A percentile compares a stretch with the other conserved stretches of the same genome.
Conservation (phyloP, 2,888 invertebrate species). For the Ephialtes manifestator region DNA sequence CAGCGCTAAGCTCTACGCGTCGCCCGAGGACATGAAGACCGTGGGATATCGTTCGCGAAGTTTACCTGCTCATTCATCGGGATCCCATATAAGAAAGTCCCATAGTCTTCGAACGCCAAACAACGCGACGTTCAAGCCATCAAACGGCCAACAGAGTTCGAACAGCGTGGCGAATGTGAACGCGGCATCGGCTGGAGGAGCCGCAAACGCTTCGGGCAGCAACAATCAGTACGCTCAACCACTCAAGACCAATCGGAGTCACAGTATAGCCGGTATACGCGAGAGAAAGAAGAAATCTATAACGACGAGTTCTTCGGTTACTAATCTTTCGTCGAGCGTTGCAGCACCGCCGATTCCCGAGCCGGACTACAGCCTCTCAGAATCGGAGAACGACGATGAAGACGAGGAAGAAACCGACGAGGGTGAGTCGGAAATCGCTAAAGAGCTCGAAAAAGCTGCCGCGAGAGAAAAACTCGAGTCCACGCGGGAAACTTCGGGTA, state of each 20-base stretch:
- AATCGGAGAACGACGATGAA: slow-evolving; percentile 92
- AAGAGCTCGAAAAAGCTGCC: slow-evolving; percentile 87
- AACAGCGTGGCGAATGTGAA: slow-evolving; percentile 73
- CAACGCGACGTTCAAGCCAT: slow-evolving; percentile 85
- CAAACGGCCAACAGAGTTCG: slow-evolving; percentile 72
- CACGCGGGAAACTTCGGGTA: slow-evolving; percentile 86
- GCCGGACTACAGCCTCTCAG: slow-evolving; percentile 96
- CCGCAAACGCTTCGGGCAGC: slow-evolving; percentile 68
- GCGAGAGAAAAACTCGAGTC: slow-evolving; percentile 85
- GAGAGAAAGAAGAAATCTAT: slow-evolving; percentile 85
- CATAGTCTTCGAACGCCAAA: slow-evolving; percentile 88
- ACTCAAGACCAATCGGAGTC: slow-evolving; percentile 85
- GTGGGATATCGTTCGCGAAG: slow-evolving; percentile 89
- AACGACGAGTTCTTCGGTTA: slow-evolving; percentile 84
- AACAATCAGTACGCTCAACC: slow-evolving; percentile 89
- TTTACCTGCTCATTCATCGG: slow-evolving; percentile 87
- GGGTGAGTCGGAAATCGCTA: slow-evolving; percentile 85
- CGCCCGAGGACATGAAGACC: slow-evolving; percentile 93
- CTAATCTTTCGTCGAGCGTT: slow-evolving; percentile 81
- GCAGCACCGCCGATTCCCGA: slow-evolving; percentile 94
- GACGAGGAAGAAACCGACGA: slow-evolving; percentile 89
- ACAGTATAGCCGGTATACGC: slow-evolving; percentile 82
- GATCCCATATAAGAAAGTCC: slow-evolving; percentile 88
- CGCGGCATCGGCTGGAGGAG: slow-evolving; percentile 65
- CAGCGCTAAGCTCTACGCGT: slow-evolving; percentile 95